Evolutionary conservation across 2,113 vertebrate species (phyloP).

Genomic region (Galbula dea): DNA sequence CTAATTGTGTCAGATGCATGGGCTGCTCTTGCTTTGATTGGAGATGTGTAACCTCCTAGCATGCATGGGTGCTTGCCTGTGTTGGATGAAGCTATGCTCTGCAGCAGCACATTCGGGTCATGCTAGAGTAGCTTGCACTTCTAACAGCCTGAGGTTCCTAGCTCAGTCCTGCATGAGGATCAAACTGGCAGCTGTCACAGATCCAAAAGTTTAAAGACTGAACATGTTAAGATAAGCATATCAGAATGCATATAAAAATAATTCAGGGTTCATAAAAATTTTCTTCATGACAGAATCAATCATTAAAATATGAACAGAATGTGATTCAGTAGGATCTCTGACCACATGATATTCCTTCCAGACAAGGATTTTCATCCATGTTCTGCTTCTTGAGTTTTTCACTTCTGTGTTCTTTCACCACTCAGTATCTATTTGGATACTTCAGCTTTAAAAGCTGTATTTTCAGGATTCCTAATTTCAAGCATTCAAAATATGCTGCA

Average conservation of each 20-base stretch:
- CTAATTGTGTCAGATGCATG: accelerated
- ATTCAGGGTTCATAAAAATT: neutral
- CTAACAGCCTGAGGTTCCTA: neutral
- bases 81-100: neutral
- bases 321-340: neutral
- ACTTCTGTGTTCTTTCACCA: neutral
- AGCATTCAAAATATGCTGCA: neutral
- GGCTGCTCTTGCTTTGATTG: neutral
- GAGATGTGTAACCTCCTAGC: neutral
- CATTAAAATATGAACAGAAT: neutral
- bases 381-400: neutral
- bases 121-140: neutral
- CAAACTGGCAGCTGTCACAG: neutral
- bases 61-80: neutral
- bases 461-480: neutral
- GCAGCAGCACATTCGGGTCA: neutral
- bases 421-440: neutral
- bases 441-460: neutral
- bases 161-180: neutral
- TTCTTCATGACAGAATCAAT: neutral
- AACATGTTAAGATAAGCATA: neutral
- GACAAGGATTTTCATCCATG: neutral
- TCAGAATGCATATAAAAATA: neutral
- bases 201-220: neutral
- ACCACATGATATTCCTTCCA: neutral